Conservation (phyloP, 2,113 vertebrate genomes). For the Marmota monax region DNA sequence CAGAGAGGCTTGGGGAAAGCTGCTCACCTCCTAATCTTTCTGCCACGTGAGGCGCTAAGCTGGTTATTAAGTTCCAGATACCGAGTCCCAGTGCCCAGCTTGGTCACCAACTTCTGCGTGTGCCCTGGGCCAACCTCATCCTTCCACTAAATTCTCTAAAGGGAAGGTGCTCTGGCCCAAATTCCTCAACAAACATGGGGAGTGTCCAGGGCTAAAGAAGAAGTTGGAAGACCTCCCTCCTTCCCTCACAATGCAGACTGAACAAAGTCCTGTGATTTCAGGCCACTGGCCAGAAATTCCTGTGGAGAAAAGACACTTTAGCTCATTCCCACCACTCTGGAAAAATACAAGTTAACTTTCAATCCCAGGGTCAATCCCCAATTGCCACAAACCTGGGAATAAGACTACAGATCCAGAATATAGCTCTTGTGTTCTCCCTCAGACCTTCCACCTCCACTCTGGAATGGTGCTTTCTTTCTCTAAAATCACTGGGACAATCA, state of each 20-base stretch:
- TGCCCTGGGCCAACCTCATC: neutral
- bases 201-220: neutral
- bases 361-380: neutral
- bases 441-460: neutral
- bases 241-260: neutral
- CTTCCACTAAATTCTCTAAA: neutral
- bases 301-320: neutral
- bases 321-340: neutral
- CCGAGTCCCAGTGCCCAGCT: neutral
- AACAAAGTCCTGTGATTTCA: conserved; percentile 67
- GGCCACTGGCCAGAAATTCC: conserved; percentile 49
- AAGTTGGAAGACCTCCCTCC: neutral
- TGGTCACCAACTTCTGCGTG: neutral
- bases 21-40: conserved; percentile 68
- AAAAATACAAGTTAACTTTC: conserved; percentile 42
- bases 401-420: neutral
- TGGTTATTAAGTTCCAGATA: conserved; percentile 34
- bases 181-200: neutral
- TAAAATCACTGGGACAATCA: neutral
- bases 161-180: neutral
- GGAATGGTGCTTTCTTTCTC: neutral
- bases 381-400: neutral
- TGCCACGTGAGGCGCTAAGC: conserved; percentile 77
- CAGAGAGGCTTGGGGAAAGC: conserved; percentile 77
- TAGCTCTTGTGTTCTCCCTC: neutral